phyloP scores from a whole-genome alignment of 2,888 invertebrate species.

The Brachyptera risi region DNA sequence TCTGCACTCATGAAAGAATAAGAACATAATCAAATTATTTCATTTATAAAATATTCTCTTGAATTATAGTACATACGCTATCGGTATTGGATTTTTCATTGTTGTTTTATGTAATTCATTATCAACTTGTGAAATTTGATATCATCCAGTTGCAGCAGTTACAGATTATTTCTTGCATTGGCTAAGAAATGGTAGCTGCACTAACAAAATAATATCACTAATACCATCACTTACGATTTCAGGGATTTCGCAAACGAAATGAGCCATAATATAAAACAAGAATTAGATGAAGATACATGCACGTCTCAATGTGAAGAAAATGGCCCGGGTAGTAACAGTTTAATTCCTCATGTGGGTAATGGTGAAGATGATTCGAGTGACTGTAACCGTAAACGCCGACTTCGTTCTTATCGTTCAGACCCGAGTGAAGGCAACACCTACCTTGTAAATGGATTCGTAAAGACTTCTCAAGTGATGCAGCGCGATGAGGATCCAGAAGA shows the following conservation, averaged over 20 bases:
- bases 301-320: neutral
- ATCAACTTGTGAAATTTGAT: too few relatives aligned
- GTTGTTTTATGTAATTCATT: too few relatives aligned
- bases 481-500: conserved; percentile 5
- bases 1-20: too few relatives aligned
- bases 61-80: too few relatives aligned
- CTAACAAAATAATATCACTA: too few relatives aligned
- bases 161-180: too few relatives aligned
- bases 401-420: conserved; percentile 10
- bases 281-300: conserved; percentile 11
- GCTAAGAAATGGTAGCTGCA: too few relatives aligned
- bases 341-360: neutral
- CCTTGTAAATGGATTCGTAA: neutral
- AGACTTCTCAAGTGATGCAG: neutral
- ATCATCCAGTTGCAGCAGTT: too few relatives aligned
- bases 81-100: too few relatives aligned
- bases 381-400: neutral
- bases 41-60: too few relatives aligned
- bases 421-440: neutral
- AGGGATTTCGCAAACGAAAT: conserved; percentile 15
- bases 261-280: conserved; percentile 12
- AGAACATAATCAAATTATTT: too few relatives aligned
- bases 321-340: neutral
- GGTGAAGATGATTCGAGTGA: conserved; percentile 17
- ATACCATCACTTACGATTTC: too few relatives aligned